Base-by-base conservation (phyloP, 2,888 invertebrate species). In the Bursaphelenchus okinawaensis region DNA sequence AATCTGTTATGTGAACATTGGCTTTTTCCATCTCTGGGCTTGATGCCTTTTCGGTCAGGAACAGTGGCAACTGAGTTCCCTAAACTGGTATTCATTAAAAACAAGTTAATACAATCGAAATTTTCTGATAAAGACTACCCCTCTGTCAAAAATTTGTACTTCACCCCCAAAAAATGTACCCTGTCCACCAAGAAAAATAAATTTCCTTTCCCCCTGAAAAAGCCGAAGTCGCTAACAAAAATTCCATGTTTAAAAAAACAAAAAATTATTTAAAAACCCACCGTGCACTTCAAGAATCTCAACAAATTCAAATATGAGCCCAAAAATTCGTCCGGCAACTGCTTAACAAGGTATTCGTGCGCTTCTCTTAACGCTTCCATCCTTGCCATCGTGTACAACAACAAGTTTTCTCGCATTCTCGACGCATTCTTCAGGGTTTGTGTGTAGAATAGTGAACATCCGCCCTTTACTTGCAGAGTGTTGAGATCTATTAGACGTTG, bases 301-400 rank as follows among this genome's bases (percentile, higher is more conserved):
- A 79, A 62, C 4, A 76, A 55, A 40, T 71, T 71, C 12, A 79
- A 60, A 61, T 79, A 79, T 20, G 72, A 65, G 23, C 73, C 69
- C 28, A 79, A 62, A 22, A 74, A 67, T 19, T 68, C 27, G 1
- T 64, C 60, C 8, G 74, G 73, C 24, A 79, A 68, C 16, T 66
- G 65, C 20, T 70, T 68, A 7, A 79, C 24, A 29, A 79, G 51
- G 55, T 69, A 72, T 23, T 55, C 52, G 51, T 79, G 79, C 12
- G 70, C 66, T 68, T 71, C 71, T 4, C 29, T 23, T 12, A 73
- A 59, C 1, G 61, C 52, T 3, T 67, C 62, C n/a, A 63, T 19
- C 23, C 58, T 23, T 2, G 24, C 22, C 9, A 24, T 9, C 9
- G 24, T 63, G 22, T 52, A 62, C 20, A 62, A 23, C 26, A 52